Evolutionary conservation across 2,113 vertebrate species (phyloP).

Genomic region (Sinocyclocheilus grahami): DNA sequence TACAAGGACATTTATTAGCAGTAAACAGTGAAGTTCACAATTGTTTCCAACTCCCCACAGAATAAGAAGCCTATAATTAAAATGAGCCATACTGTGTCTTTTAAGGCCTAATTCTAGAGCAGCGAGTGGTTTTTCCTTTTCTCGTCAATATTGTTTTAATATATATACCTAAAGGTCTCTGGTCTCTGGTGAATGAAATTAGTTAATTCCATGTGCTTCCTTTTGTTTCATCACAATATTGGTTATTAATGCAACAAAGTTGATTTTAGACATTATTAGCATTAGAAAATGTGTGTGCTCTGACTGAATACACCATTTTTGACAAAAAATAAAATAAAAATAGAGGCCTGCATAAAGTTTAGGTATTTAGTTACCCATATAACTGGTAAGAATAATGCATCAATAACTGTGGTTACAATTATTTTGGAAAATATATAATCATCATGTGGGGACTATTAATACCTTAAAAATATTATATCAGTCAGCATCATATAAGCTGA

Average conservation of each 20-base stretch:
- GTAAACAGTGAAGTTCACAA: not conserved
- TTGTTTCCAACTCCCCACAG: not conserved
- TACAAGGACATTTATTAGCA: not conserved
- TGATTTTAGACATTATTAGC: not conserved
- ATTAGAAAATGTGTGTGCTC: not conserved
- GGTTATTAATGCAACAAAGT: not conserved
- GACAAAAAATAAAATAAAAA: not conserved
- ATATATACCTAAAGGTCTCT: not conserved
- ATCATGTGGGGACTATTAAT: not conserved
- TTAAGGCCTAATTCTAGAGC: not conserved
- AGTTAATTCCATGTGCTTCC: not conserved
- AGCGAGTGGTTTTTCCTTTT: not conserved
- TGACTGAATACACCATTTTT: not conserved
- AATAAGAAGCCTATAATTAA: not conserved
- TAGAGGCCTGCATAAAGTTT: too few relatives aligned
- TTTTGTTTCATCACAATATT: not conserved
- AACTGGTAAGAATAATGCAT: not conserved
- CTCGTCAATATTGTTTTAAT: not conserved
- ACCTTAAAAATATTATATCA: not conserved
- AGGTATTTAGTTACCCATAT: too few relatives aligned
- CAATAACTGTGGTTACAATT: constrained; percentile 5
- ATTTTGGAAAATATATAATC: not conserved
- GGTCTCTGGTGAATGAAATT: not conserved
- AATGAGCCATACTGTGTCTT: not conserved
- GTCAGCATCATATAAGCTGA: not conserved